Conservation (phyloP, 2,113 vertebrate species). For the Nycticebus coucang region DNA sequence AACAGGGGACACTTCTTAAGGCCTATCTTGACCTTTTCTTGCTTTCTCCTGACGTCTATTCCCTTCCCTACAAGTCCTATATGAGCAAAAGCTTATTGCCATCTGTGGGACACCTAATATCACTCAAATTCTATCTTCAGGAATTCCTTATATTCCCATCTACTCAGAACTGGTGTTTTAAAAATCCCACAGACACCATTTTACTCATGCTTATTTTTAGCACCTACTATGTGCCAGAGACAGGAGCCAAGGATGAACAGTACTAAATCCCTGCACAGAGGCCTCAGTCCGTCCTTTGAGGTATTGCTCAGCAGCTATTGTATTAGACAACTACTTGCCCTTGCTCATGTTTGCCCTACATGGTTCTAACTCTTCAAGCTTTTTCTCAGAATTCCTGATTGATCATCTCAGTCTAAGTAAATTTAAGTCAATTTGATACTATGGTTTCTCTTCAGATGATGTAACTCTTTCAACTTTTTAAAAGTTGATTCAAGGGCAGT, state of each 20-base stretch:
- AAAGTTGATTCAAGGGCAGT: no score
- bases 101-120: neutral
- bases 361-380: neutral
- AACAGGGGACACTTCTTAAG: neutral
- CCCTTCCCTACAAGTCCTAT: neutral
- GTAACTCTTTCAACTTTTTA: no score
- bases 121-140: neutral
- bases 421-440: neutral
- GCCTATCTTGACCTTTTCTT: neutral
- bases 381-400: neutral
- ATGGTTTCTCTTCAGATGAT: no score
- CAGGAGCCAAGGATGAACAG: rapidly evolving
- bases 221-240: neutral
- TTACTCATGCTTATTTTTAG: neutral
- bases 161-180: neutral
- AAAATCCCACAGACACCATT: neutral
- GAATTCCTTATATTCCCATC: neutral
- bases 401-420: neutral
- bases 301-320: neutral
- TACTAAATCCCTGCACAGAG: neutral
- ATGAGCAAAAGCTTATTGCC: neutral
- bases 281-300: neutral
- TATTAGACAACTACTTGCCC: neutral
- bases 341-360: neutral
- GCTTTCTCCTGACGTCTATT: neutral